Evolutionary conservation across 2,888 invertebrate genomes (phyloP), one percentile per base, ranked within the genome.

Genomic region (Hirtodrosophila confusa): DNA sequence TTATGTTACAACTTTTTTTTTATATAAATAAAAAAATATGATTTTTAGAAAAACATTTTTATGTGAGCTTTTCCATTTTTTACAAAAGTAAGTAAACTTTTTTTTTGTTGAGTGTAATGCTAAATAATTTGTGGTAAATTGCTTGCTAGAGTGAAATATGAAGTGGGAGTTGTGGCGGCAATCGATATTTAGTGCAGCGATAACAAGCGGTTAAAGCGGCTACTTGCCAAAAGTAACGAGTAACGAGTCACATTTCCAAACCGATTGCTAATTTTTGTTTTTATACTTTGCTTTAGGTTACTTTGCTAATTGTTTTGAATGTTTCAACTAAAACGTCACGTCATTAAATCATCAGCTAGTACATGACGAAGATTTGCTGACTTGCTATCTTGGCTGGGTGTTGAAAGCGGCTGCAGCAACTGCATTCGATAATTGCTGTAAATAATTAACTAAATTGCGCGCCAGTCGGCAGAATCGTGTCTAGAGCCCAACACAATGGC

Each of bases 391-490:
- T 65, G 41, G 50, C 55, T 53, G 29, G 33, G 51, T 80, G 74
- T 76, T 84, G 82, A 84, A 84, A 84, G 75, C 70, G 57, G 37
- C 53, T 67, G 62, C 68, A 39, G 50, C 63, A 55, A 63, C 57
- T 74, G 74, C 70, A 75, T 75, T 70, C 57, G 73, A 75, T 82
- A 84, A 86, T 86, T 78, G 69, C 64, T 40, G 54, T 53, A 58
- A 82, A 85, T 82, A 85, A 85, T 86, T 75, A 82, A 67, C 65
- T 64, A 73, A 79, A 82, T 86, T 73, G 79, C 72, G 36, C 51
- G 54, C 41, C 61, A 56, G 54, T 73, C 72, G 61, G 45, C 64
- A 82, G 83, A 77, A 83, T 82, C 85, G 74, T 85, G 80, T 56
- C 58, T 12, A 11, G 11, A 37, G 33, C 36, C 9, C 17, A 39